Conservation (phyloP, 2,888 invertebrate species). For the Caenorhabditis sulstoni region DNA sequence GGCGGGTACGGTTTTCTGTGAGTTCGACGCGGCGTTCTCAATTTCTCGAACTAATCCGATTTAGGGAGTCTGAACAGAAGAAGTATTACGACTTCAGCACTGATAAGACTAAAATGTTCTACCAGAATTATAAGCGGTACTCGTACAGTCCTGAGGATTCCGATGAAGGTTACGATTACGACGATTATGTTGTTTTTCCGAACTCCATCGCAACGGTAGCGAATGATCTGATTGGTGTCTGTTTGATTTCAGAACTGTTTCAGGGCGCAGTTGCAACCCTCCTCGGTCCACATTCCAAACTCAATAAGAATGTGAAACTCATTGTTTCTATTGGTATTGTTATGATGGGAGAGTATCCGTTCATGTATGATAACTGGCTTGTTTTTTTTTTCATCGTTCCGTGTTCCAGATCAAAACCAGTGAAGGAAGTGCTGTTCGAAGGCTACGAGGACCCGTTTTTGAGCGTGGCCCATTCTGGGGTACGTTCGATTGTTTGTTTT, state of each 20-base stretch:
- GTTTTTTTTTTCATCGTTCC: too few species aligned
- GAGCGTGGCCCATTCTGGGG: conserved; percentile 59
- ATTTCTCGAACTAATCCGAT: neutral
- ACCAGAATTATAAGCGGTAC: conserved; percentile 72
- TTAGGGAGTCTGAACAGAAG: conserved; percentile 71
- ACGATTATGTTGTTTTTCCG: conserved; percentile 65
- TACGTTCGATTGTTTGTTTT: neutral
- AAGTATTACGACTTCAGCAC: conserved; percentile 61
- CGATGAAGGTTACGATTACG: conserved; percentile 64
- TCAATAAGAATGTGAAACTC: conserved; percentile 40
- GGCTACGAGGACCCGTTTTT: conserved; percentile 71
- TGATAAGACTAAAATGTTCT: conserved; percentile 60
- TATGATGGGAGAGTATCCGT: conserved; percentile 63
- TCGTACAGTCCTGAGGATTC: conserved; percentile 47
- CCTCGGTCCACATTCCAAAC: conserved; percentile 62
- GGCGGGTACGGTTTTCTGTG: conserved; percentile 70
- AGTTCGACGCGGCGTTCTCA: conserved; percentile 4
- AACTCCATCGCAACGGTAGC: conserved; percentile 66
- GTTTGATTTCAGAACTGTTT: neutral
- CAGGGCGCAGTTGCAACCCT: conserved; percentile 67
- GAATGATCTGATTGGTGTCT: neutral
- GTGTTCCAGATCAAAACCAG: conserved; percentile 37
- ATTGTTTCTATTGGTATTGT: conserved; percentile 59
- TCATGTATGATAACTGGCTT: too few species aligned
- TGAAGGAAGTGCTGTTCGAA: conserved; percentile 73